Conservation (phyloP, 2,797 vertebrate species). For the Phrynocephalus forsythii region DNA sequence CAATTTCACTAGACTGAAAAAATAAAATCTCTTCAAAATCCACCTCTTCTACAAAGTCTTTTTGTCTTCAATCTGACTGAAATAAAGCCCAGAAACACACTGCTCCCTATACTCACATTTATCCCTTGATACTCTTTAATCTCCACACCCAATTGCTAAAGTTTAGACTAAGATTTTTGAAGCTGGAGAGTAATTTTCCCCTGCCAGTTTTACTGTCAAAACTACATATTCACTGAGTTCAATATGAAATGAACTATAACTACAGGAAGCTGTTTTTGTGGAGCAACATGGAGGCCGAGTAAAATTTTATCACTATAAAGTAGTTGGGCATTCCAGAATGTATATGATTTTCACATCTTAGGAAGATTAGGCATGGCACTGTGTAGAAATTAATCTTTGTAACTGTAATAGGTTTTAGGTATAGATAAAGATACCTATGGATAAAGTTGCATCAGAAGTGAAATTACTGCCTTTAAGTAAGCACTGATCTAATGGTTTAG, state of each 20-base stretch:
- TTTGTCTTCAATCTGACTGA: neutral
- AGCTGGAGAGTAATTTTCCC: neutral
- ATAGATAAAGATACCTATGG: neutral
- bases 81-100: neutral
- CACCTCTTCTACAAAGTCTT: neutral
- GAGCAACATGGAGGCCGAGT: neutral
- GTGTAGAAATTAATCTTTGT: neutral
- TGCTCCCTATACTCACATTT: neutral
- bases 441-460: neutral
- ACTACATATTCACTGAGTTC: neutral
- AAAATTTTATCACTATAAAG: neutral
- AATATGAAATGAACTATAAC: neutral
- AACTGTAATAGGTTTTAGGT: neutral
- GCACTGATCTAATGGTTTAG: neutral
- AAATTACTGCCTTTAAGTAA: neutral
- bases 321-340: neutral
- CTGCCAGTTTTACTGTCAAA: neutral
- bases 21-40: neutral
- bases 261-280: too few relatives aligned
- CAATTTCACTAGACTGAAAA: neutral
- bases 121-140: neutral
- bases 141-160: neutral
- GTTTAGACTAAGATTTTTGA: neutral
- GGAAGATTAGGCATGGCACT: neutral
- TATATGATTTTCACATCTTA: neutral